Evolutionary conservation across 1,140 invertebrate species (phyloP), one percentile per base, ranked within the genome.

Genomic region (Diachasma alloeum): DNA sequence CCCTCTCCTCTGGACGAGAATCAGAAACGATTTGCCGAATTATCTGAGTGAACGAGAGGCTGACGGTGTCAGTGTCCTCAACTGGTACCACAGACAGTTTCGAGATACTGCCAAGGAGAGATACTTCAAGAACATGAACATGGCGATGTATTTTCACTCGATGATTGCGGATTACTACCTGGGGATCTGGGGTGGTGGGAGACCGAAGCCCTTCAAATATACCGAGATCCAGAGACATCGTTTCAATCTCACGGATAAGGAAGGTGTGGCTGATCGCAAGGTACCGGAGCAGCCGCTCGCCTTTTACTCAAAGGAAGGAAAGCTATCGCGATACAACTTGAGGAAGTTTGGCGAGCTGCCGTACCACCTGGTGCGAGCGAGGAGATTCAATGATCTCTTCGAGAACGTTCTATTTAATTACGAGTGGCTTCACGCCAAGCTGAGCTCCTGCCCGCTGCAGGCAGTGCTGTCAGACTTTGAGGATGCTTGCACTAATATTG

Each of bases 81-180:
- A 98, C 86, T 99, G 98, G 98, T 99, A 98, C 86, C 97, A 99
- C 86, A 92, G 97, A 75, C 97, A 99, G 89, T 99, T 99, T 86
- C 92, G 97, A 19, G 97, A 98, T 84, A 94, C 97, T 0, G 97
- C 97, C 0, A 94, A 94, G 70, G 97, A 99, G 87, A 90, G 98
- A 59, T 99, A 99, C 87, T 99, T 99, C 88, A 98, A 97, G 86
- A 99, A 99, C 86, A 94, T 97, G 91, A 98, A 98, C 85, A 96
- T 98, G 93, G 95, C 97, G 0, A 95, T 94, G 84, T 98, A 98
- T 86, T 98, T 99, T 86, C 98, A 99, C 87, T 98, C 97, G 1
- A 96, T 96, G 90, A 98, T 99, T 78, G 97, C 98, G 1, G 98
- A 99, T 90, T 99, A 99, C 86, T 99, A 98, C 86, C 89, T 99